Evolutionary conservation across 2,888 invertebrate species (phyloP), one percentile per base, ranked within the genome.

Genomic region (Ashinkailepas kermadecensis): DNA sequence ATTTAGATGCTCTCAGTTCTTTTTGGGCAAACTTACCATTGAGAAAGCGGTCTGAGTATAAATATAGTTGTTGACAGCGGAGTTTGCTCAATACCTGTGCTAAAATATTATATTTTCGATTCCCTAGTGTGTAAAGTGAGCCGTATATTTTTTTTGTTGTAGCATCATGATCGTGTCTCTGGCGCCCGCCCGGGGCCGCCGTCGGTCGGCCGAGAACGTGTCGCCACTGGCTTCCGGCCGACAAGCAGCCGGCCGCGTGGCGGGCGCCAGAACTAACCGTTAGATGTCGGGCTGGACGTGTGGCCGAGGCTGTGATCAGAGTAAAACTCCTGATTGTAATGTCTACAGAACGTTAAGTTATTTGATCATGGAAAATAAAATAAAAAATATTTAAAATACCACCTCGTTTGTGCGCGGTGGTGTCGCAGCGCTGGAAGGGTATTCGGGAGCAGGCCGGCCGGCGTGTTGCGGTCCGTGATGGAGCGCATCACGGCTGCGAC

Each of bases 311-410:
- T 78, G 78, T 78, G 78, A 78, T 78, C 78, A 58, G 78, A 58
- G 78, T 78, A 78, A 78, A 78, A 78, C 78, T 18, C 74, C 58
- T 78, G 78, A 78, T 58, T 58, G 78, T 78, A 58, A 78, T 78
- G 78, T 78, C 78, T 78, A 78, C 78, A 78, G 78, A 78, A 78
- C 58, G 78, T 78, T 78, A 78, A 78, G 78, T 78, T 78, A 78
- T 78, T 78, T 78, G 57, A 78, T 58, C 57, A 58, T 74, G 57
- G 78, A 78, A 78, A 78, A 78, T 58, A 78, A 54, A 78, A 78
- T 78, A 78, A 78, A 78, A 78, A 78, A 78, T 78, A n/a, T 58
- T 58, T 23, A 78, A 78, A 78, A 78, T 78, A 78, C 13, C 15
- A 0, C 9, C 6, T 12, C 21, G 70, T 70, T 70, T 67, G 39